Evolutionary conservation across 2,113 vertebrate genomes (phyloP).

Genomic region (Pontoporia blainvillei): DNA sequence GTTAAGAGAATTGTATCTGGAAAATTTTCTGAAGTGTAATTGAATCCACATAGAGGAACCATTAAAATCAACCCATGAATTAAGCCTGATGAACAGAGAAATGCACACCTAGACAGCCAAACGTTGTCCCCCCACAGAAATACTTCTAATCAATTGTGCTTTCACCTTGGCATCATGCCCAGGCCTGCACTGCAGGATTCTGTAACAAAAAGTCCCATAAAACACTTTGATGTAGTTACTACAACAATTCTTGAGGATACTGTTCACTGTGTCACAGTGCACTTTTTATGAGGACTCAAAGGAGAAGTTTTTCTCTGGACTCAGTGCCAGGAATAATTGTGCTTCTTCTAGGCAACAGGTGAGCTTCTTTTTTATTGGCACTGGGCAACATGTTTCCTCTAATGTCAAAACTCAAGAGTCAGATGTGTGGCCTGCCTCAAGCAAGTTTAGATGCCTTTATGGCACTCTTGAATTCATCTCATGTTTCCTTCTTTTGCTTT

Average conservation of each 20-base stretch:
- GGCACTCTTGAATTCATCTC: background rate
- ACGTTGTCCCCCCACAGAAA: background rate
- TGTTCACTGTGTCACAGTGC: background rate
- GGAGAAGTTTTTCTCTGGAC: constrained; percentile 26
- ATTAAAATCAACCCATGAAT: background rate
- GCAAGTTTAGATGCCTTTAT: background rate
- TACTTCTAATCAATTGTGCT: background rate
- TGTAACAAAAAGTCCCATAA: background rate
- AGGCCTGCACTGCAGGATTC: background rate
- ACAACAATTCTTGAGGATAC: background rate
- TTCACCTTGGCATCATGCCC: background rate
- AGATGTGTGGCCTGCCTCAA: background rate
- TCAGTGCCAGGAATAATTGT: background rate
- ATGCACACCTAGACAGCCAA: background rate
- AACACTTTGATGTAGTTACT: background rate
- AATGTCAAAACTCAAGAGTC: background rate
- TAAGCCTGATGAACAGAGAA: background rate
- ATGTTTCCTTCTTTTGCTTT: background rate
- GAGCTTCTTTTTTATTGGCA: background rate
- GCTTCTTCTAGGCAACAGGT: background rate
- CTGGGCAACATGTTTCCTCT: background rate
- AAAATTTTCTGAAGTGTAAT: background rate
- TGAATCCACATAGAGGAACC: background rate
- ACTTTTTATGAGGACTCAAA: constrained; percentile 14
- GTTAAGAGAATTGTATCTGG: background rate